A percentile compares a stretch with the other conserved stretches of the same genome.
These are phyloP conservation scores for Pluvianellus socialis DNA, from an alignment of 2,113 vertebrate genomes.

Conservation along the genomic window DNA sequence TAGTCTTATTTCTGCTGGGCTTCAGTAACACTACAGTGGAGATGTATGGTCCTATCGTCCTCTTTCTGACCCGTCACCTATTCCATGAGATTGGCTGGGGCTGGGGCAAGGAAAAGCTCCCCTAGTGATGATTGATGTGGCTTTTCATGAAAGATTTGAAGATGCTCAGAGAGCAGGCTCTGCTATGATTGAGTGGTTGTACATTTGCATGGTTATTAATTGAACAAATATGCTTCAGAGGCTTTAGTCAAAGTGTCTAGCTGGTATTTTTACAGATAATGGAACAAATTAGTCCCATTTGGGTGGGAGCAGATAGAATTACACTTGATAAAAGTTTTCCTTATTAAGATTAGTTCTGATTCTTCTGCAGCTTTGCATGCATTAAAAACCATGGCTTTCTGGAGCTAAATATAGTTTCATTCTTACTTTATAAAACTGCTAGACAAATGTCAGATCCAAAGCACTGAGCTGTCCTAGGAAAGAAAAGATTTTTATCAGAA, in stretches of 20 bases:
- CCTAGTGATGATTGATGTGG: neutral
- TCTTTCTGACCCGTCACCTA: neutral
- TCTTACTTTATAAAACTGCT: neutral
- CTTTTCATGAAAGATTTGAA: neutral
- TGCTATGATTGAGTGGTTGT: neutral
- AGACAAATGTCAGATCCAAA: neutral
- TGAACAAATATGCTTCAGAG: neutral
- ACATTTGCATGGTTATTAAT: constrained; percentile 10
- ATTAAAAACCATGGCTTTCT: neutral
- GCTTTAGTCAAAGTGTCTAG: neutral
- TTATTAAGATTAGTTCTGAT: constrained; percentile 31
- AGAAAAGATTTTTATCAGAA: neutral
- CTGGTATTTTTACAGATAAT: constrained; percentile 37
- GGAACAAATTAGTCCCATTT: constrained; percentile 22
- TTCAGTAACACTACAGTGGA: neutral
- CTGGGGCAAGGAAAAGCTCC: neutral
- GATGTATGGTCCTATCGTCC: neutral
- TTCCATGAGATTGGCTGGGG: neutral
- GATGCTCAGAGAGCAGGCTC: neutral
- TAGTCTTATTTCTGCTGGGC: neutral
- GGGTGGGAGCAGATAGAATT: constrained; percentile 13
- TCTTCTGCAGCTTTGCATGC: neutral
- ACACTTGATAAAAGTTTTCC: constrained; percentile 29
- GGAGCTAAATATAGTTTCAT: constrained; percentile 7
- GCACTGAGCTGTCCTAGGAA: neutral